Conservation (phyloP, 2,888 invertebrate species). For the Drosophila ezoana region DNA sequence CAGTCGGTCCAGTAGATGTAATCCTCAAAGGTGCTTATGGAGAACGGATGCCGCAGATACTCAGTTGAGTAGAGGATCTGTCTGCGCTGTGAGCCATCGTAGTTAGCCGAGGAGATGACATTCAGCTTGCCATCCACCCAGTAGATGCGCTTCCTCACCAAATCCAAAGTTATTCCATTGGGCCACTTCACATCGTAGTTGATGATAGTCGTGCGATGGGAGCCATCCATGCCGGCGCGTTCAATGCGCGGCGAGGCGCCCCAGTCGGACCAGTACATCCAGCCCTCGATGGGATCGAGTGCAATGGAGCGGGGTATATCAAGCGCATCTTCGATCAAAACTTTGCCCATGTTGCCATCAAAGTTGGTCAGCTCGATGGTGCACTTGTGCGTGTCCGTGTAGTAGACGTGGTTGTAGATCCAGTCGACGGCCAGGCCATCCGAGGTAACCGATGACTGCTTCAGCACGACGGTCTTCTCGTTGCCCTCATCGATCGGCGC, state of each 20-base stretch:
- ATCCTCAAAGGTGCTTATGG: slow-evolving; percentile 98
- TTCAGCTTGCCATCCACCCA: slow-evolving; percentile 99
- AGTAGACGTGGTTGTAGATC: slow-evolving; percentile 98
- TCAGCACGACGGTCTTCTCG: slow-evolving; percentile 92
- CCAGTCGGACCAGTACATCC: slow-evolving; percentile 99
- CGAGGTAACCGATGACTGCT: slow-evolving; percentile 93
- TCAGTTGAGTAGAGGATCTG: slow-evolving; percentile 92
- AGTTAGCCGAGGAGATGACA: slow-evolving; percentile 94
- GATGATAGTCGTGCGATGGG: slow-evolving; percentile 93
- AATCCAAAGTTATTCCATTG: slow-evolving; percentile 97
- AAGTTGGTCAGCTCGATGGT: slow-evolving; percentile 96
- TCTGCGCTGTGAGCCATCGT: slow-evolving; percentile 92
- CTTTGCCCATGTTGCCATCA: slow-evolving; percentile 95
- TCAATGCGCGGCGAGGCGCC: slow-evolving; percentile 96
- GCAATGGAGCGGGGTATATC: slow-evolving; percentile 98
- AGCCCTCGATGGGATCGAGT: slow-evolving; percentile 95
- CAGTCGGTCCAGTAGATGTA: slow-evolving; percentile 99
- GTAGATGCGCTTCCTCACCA: slow-evolving; percentile 94
- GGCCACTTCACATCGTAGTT: slow-evolving; percentile 97
- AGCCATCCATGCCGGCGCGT: slow-evolving; percentile 98
- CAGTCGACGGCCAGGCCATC: slow-evolving; percentile 99
- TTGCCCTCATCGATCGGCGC: slow-evolving; percentile 97
- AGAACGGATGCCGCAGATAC: slow-evolving; percentile 96
- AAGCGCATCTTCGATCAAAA: slow-evolving; percentile 92
- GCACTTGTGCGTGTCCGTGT: slow-evolving; percentile 97